Conservation (phyloP, 2,888 invertebrate genomes). For the Nymphalis polychloros region DNA sequence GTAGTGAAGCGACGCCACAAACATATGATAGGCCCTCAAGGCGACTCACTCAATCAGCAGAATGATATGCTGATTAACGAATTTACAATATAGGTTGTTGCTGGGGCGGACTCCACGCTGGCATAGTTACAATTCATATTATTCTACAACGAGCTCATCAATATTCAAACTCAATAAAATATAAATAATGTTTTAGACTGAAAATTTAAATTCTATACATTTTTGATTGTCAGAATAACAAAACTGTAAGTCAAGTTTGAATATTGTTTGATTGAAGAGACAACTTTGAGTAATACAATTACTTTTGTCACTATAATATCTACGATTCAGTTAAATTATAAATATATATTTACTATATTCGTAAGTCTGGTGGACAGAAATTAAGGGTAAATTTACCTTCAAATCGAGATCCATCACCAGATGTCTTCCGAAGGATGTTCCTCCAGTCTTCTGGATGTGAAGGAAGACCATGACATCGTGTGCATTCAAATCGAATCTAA, state of each 20-base stretch:
- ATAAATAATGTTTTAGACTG: not conserved
- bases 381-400: conserved; percentile 66
- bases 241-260: not conserved
- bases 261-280: not conserved
- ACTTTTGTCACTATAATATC: not conserved
- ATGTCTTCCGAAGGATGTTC: conserved; percentile 98
- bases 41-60: conserved; percentile 40
- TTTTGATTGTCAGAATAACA: not conserved
- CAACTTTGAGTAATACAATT: conserved; percentile 2
- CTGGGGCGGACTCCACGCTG: conserved; percentile 21
- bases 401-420: conserved; percentile 96
- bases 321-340: no score
- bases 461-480: conserved; percentile 98
- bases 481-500: conserved; percentile 93
- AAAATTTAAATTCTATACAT: not conserved
- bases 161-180: conserved; percentile 13
- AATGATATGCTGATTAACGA: conserved; percentile 41
- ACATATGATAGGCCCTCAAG: conserved; percentile 37
- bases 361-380: not conserved
- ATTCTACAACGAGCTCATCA: conserved; percentile 18
- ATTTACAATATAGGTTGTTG: conserved; percentile 37
- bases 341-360: no score
- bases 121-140: conserved; percentile 14
- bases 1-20: not conserved
- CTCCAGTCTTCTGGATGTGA: conserved; percentile 99